Conservation (phyloP, 2,888 invertebrate species). For the Neoitamus cyanurus region DNA sequence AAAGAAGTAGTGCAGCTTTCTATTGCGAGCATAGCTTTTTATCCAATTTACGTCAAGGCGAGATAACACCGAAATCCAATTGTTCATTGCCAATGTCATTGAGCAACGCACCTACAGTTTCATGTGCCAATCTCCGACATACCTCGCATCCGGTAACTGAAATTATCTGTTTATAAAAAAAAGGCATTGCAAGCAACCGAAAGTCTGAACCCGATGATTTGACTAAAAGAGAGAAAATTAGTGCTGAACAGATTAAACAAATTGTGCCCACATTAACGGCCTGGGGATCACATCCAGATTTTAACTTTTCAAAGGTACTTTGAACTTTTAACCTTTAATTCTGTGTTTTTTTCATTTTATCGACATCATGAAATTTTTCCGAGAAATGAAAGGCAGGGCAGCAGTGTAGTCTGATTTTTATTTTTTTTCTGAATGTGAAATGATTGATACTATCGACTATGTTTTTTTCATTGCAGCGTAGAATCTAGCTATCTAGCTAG, state of each 20-base stretch:
- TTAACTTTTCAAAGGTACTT: neutral
- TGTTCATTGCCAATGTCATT: conserved; percentile 5
- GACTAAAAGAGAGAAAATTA: neutral
- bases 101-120: neutral
- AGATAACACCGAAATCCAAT: neutral
- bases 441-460: neutral
- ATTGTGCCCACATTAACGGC: neutral
- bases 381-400: neutral
- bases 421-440: neutral
- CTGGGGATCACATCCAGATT: neutral
- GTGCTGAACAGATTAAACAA: neutral
- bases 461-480: neutral
- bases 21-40: neutral
- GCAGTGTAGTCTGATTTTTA: neutral
- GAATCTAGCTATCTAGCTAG: too few relatives aligned
- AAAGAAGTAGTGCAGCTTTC: neutral
- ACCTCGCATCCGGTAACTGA: neutral
- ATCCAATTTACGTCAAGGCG: neutral
- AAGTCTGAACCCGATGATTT: neutral
- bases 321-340: neutral
- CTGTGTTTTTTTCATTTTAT: neutral
- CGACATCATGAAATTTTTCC: neutral
- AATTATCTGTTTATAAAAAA: neutral
- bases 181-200: neutral
- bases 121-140: neutral